Evolutionary conservation across 2,797 vertebrate genomes (phyloP), one percentile per base, ranked within the genome.

Genomic region (Acomys russatus): DNA sequence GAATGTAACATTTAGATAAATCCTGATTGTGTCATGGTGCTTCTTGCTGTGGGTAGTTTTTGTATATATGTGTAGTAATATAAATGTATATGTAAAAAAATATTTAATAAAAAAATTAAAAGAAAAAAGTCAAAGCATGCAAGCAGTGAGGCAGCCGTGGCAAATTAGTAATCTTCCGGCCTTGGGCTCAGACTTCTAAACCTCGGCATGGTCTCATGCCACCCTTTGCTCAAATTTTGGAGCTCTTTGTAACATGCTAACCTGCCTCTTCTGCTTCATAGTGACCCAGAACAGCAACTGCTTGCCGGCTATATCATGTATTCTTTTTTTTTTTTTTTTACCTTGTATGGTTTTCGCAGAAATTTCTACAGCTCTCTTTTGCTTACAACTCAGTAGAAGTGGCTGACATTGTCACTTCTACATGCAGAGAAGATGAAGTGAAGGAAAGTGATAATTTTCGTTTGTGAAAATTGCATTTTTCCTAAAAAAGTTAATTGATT

Each of bases 321-420:
- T 44, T 12, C 15, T 92, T 88, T 54, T 99, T 99, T 87, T 56
- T 92, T 88, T 54, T 99, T 99, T 87, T 56, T 79, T 82, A 35
- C 30, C 14, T 78, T 56, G 25, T 2, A 78, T 38, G 18, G 1
- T 30, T 85, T 91, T 79, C 30, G 15, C 17, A 76, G 38, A 51
- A 84, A 6, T 3, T 33, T 15, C 59, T 71, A 3, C 18, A 12
- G 76, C 4, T 68, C 85, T 44, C 1, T n/a, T 95, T 74, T 71
- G 25, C 6, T 73, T 77, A 12, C 4, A 61, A 25, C 51, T 89
- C 73, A 63, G 23, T 59, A 64, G 30, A 90, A 71, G 20, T 59
- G 14, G 3, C 20, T 70, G 30, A 82, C 10, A 49, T 22, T 23
- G 4, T 76, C 66, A 80, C 9, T 68, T 89, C 35, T 44, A 35